Base-by-base conservation (phyloP, 1,140 invertebrate genomes). In the honey bee (Apis mellifera) region DNA sequence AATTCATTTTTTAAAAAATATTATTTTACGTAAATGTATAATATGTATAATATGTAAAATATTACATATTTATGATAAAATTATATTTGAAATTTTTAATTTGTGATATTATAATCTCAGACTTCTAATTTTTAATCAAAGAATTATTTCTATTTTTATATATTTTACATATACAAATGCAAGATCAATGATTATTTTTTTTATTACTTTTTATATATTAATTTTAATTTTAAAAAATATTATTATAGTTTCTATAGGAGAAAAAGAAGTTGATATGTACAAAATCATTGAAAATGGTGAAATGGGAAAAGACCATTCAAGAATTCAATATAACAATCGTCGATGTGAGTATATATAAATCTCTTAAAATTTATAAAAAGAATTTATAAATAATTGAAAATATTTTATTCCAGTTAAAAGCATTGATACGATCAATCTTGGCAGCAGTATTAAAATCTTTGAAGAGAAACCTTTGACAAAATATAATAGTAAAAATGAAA, bases 381-480 rank as follows among this genome's bases (percentile, higher is more conserved):
- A n/a, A n/a, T n/a, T n/a, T n/a, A n/a, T 2, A 54, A 23, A 1
- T 50, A 54, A 48, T 19, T 15, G 17, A 15, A 50, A 19, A 66
- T 42, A n/a, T 55, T 66, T n/a, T 42, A 7, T 82, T 84, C 59
- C 13, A 91, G 90, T 48, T 48, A 86, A 70, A 82, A 91, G 87
- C 55, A 9, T 62, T 0, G 78, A 92, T 21, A 88, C 78, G 1
- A 72, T 92, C 4, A 88, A 92, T 78, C 86, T 92, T 15, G 90
- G 90, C 9, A 93, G 92, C 54, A 91, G 88, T 54, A 74, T 90
- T 1, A 85, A 81, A 77, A 91, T 92, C 65, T 92, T 92, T 9
- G 85, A 91, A 0, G 90, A 91, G 12, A 57, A 23, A 8, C 23
- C 48, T 17, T 13, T 55, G 19, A 60, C 17, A 9, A 88, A 76